Evolutionary conservation across 2,797 vertebrate species (phyloP), one percentile per base, ranked within the genome.

Genomic region (Onychomys leucogaster): DNA sequence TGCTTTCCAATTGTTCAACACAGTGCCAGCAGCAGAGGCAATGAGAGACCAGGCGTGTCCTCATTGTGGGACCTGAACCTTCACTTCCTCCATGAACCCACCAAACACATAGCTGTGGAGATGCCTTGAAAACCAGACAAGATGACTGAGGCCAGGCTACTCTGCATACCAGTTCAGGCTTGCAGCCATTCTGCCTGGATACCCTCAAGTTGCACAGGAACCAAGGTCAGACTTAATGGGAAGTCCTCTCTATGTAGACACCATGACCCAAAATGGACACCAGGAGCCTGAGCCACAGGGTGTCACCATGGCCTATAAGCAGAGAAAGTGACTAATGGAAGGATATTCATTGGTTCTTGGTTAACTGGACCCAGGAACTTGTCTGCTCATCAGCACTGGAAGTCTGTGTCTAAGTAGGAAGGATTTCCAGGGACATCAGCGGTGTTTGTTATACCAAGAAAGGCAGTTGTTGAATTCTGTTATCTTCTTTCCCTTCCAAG

Each of bases 401-500:
- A 59, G 49, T 63, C 41, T 89, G 59, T 52, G 3, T 41, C 57
- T 4, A 27, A 63, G 21, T 27, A 2, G 34, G 46, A 43, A 49
- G 78, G 41, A 86, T 65, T 69, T 55, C 59, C 80, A 19, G 6
- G 5, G 17, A 86, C 76, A 75, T 43, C 37, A 43, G 37, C 0
- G 29, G 37, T 21, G 49, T 41, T 57, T 89, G 82, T 75, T 93
- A 91, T 71, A 82, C 59, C 85, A 71, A 65, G 49, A 6, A 75
- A 93, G 32, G 59, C 82, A 84, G 88, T 90, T 95, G 95, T 94
- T 96, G 93, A 94, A 85, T 96, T 95, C 77, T 96, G 55, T 92
- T 91, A 92, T 89, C 90, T 77, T 16, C 67, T 97, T 95, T 89
- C 90, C 65, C 49, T 95, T 95, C 95, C 94, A 90, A 95, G 86